Conservation (phyloP, 2,888 invertebrate genomes). For the Zonitis immaculata region DNA sequence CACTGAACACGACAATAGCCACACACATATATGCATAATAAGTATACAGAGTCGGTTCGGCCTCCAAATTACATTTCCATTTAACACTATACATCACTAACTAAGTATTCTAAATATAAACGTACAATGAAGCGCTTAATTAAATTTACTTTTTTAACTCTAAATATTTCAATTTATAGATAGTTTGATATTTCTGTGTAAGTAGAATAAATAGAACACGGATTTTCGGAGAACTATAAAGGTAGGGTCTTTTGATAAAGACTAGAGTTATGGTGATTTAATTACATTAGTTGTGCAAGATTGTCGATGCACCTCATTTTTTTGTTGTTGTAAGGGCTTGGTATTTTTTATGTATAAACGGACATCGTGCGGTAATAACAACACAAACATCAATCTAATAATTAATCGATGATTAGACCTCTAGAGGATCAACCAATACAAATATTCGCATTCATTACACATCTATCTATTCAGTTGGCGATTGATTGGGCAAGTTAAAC, state of each 20-base stretch:
- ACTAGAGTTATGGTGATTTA: background rate
- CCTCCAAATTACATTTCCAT: background rate
- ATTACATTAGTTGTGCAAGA: constrained; percentile 2
- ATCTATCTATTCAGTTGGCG: constrained; percentile 18
- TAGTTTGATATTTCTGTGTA: background rate
- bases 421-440: constrained; percentile 22
- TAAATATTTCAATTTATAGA: background rate
- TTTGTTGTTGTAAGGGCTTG: constrained; percentile 7
- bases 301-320: background rate
- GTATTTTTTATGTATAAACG: constrained; percentile 20
- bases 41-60: background rate
- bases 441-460: constrained; percentile 27
- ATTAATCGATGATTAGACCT: constrained; percentile 27
- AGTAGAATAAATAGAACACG: background rate
- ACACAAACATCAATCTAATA: constrained; percentile 27
- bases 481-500: constrained; percentile 17
- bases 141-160: background rate
- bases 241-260: background rate
- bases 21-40: no score
- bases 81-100: no score
- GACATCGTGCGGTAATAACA: constrained; percentile 21
- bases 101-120: no score
- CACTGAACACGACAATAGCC: constrained; percentile 18
- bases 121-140: background rate
- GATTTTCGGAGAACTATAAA: background rate